These are phyloP conservation scores for Caretta caretta DNA, from an alignment of 2,113 vertebrate species.

Conservation along the genomic window DNA sequence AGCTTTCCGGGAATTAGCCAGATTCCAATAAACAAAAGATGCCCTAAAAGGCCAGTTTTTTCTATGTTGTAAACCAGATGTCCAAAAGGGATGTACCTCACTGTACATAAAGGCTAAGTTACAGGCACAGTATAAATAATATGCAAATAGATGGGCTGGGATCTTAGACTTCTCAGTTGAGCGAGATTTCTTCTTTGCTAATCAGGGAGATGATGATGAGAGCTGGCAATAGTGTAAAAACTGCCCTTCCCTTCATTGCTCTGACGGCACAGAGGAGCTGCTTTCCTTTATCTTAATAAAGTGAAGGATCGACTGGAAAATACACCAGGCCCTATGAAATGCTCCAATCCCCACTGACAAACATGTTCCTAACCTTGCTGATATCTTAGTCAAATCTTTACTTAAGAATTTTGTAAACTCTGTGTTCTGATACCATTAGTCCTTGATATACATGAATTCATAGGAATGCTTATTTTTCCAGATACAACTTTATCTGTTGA, in stretches of 20 bases:
- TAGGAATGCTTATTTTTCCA: not conserved
- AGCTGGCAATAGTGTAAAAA: not conserved
- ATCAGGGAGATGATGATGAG: not conserved
- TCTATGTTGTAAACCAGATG: not conserved
- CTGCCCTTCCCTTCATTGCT: not conserved
- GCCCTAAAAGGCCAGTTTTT: not conserved
- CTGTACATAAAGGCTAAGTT: accelerated
- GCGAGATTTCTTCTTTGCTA: not conserved
- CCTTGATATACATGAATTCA: constrained; percentile 54
- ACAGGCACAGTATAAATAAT: not conserved
- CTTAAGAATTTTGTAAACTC: not conserved
- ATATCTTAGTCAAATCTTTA: constrained; percentile 70
- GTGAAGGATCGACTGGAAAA: not conserved
- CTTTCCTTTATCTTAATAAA: not conserved
- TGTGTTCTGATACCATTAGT: constrained; percentile 32
- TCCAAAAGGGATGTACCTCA: not conserved
- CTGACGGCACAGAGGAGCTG: not conserved
- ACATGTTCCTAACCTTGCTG: constrained; percentile 58
- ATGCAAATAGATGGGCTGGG: not conserved
- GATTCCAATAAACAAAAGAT: not conserved
- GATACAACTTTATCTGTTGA: not conserved
- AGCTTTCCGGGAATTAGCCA: constrained; percentile 12
- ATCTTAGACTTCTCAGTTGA: not conserved
- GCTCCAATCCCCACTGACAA: constrained; percentile 14
- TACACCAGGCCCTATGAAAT: not conserved